Percentiles rank a stretch among this genome's conserved stretches.
Conservation (phyloP, 1,140 invertebrate species). For the Trinorchestia longiramus region DNA sequence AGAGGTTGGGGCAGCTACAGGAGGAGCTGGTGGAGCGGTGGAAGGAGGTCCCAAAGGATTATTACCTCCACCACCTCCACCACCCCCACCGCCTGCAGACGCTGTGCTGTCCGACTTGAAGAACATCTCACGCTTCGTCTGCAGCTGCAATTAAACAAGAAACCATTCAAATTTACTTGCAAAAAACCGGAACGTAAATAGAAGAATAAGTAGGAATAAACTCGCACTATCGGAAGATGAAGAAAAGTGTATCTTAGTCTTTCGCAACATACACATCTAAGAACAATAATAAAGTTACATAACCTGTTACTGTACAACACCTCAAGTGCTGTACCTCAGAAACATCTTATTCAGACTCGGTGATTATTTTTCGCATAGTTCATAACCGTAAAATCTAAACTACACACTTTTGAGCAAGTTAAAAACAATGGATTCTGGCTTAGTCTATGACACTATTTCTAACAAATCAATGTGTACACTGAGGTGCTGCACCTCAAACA, state of each 20-base stretch:
- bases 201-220: background rate
- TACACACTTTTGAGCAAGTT: background rate
- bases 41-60: constrained; percentile 49
- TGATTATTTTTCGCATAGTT: background rate
- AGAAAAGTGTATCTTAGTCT: no score
- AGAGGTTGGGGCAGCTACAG: constrained; percentile 30
- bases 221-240: background rate
- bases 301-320: no score
- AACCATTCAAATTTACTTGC: background rate
- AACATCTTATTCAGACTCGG: background rate
- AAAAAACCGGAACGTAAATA: background rate
- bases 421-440: background rate
- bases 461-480: no score
- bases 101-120: constrained; percentile 73
- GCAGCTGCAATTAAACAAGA: constrained; percentile 76
- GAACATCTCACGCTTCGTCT: constrained; percentile 82
- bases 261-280: no score
- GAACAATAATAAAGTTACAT: no score
- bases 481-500: background rate
- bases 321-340: background rate
- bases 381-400: background rate
- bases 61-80: constrained; percentile 21
- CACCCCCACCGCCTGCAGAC: constrained; percentile 44
- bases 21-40: constrained; percentile 55
- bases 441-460: background rate